These are phyloP conservation scores for Lepilemur ruficaudatus DNA, from an alignment of 2,797 vertebrate species.

Conservation along the genomic window DNA sequence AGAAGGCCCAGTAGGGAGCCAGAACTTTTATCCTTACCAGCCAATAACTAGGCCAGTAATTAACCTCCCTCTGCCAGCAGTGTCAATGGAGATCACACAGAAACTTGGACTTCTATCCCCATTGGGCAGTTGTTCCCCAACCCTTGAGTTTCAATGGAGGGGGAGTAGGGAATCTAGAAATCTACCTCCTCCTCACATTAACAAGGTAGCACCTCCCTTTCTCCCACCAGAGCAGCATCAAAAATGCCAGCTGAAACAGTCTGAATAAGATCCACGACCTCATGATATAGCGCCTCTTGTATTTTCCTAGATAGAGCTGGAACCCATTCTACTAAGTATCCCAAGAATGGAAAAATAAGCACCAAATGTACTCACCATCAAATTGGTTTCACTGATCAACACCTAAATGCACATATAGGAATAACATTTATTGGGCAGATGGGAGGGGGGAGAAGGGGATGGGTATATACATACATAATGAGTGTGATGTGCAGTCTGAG, in stretches of 20 bases:
- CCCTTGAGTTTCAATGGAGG: background rate
- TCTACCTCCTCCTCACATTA: background rate
- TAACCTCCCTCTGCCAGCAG: background rate
- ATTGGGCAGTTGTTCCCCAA: background rate
- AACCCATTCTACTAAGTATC: too few relatives aligned
- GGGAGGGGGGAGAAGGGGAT: too few relatives aligned
- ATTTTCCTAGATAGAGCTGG: too few relatives aligned
- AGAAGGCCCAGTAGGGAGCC: background rate
- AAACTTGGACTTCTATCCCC: background rate
- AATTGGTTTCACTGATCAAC: too few relatives aligned
- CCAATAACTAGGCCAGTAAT: accelerated
- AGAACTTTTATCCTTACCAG: background rate
- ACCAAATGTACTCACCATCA: too few relatives aligned
- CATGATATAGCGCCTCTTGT: background rate
- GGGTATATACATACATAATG: too few relatives aligned
- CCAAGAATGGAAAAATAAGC: too few relatives aligned
- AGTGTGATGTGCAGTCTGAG: too few relatives aligned
- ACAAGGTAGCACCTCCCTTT: background rate
- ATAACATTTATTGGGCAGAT: too few relatives aligned
- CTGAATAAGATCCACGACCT: background rate
- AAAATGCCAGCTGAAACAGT: background rate
- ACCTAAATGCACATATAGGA: too few relatives aligned
- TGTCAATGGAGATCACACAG: background rate
- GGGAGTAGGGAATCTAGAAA: background rate
- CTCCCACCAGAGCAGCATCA: background rate